Evolutionary conservation across 2,797 vertebrate genomes (phyloP), one percentile per base, ranked within the genome.

Genomic region (Orestias chungarensis): DNA sequence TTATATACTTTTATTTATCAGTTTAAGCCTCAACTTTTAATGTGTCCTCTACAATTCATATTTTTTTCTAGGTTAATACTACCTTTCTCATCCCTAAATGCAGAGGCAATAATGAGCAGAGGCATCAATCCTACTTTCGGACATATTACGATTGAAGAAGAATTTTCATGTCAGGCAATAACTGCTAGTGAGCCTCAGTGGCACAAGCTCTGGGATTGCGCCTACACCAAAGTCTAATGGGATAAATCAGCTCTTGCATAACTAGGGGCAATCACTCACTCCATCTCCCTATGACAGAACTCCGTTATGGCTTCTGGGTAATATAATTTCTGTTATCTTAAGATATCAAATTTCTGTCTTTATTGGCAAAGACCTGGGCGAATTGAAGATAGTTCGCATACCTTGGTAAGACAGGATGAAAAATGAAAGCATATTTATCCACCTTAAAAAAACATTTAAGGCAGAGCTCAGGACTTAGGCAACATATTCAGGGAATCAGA

Each of bases 271-370:
- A 95, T 95, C 93, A 93, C 87, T 95, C 94, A 94, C 90, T 90
- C 91, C 70, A 86, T 94, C 93, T 94, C 88, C 89, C 75, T 75
- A 86, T 94, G 94, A 94, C 95, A 94, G 90, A 89, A 91, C 88
- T 93, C 91, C 92, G 93, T 94, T 93, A 93, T 93, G 93, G 92
- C 87, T 90, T 88, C 88, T 92, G 89, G 91, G 89, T 93, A 93
- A 95, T 94, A 93, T 94, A 84, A 93, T 93, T 94, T 90, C 90
- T 89, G 93, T 94, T 94, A 94, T 94, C 94, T 93, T 93, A 90
- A 91, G 90, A 91, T 93, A 93, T 95, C 93, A 95, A 90, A 94
- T 95, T 93, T 92, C 91, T 88, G 84, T 90, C 90, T 93, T 91
- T 94, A 94, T 94, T 95, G 92, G 93, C 90, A 90, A 90, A 92